Evolutionary conservation across 2,797 vertebrate genomes (phyloP).

Genomic region (Pangasius djambal): DNA sequence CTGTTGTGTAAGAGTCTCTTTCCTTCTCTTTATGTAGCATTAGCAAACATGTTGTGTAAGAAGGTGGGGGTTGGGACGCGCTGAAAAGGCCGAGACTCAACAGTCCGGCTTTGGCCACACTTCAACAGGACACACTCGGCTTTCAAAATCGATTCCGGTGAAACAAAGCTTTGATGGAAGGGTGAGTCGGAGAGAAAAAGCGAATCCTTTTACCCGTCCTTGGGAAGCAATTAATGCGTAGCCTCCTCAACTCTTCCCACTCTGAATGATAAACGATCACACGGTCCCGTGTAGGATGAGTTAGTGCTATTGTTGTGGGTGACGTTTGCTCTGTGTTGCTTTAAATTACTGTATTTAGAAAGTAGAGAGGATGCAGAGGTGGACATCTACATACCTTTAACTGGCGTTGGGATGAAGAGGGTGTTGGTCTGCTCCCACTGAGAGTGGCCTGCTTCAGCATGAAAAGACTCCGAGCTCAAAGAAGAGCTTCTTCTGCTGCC

Average conservation of each 20-base stretch:
- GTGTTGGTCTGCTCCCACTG: slow-evolving; percentile 27
- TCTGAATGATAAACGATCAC: not conserved
- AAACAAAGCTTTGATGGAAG: slow-evolving; percentile 47
- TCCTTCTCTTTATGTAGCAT: slow-evolving; percentile 55
- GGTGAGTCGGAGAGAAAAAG: slow-evolving; percentile 20
- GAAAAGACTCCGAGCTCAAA: slow-evolving; percentile 46
- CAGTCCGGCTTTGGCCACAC: not conserved
- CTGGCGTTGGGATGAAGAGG: not conserved
- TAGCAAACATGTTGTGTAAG: slow-evolving; percentile 48
- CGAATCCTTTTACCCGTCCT: slow-evolving; percentile 24
- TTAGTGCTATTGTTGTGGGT: not conserved
- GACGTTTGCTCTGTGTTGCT: not conserved
- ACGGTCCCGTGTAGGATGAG: not conserved
- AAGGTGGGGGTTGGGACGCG: slow-evolving; percentile 7
- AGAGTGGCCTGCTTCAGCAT: slow-evolving; percentile 17
- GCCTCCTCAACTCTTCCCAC: not conserved
- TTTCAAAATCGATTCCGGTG: slow-evolving; percentile 30
- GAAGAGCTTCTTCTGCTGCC: slow-evolving; percentile 61
- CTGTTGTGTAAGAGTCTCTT: slow-evolving; percentile 39
- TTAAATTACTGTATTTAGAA: not conserved
- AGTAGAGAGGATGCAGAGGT: not conserved
- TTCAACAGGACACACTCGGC: slow-evolving; percentile 19
- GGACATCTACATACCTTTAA: not conserved
- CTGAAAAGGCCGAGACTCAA: slow-evolving; percentile 20
- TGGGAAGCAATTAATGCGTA: slow-evolving; percentile 25